Evolutionary conservation across 2,888 invertebrate genomes (phyloP), one percentile per base, ranked within the genome.

Genomic region (Holacanthella duospinosa): DNA sequence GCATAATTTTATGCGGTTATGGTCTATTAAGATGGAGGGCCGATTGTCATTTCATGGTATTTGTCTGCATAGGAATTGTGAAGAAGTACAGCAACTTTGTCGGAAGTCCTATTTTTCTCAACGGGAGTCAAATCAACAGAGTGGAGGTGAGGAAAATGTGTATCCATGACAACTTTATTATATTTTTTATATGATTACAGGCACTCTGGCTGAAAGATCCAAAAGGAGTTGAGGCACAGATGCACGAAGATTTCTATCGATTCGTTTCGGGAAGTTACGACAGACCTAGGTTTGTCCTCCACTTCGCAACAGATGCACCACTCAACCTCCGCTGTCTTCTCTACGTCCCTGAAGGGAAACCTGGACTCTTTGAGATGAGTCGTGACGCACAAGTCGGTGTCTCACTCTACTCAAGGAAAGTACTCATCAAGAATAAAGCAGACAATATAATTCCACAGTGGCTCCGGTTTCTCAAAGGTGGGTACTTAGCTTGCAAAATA

Each of bases 41-140:
- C n/a, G n/a, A n/a, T n/a, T n/a, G 24, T 29, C 29, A 25, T 58
- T 43, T 21, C 24, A 43, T 28, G 29, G 9, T 26, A 19, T 48
- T 12, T 9, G 9, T 6, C 28, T n/a, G 9, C n/a, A 19, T 56
- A 25, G 25, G 56, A 19, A 86, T 96, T 54, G 89, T 96, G 25
- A 88, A 89, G 75, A 95, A 95, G 76, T 97, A 97, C 80, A 96
- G 95, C 77, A 96, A 95, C 78, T 97, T 97, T 77, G 92, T 99
- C 54, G 91, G 93, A 36, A 89, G 89, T 73, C 91, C 95, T 0
- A 93, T 99, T 74, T 87, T 84, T 73, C 80, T 97, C 26, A 96
- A 97, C 78, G 90, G 92, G 65, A 86, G 87, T 72, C 86, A 86
- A 77, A 86, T 88, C 0, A 97, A 97, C 78, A 86, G 88, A 57